phyloP scores from a whole-genome alignment of 2,113 vertebrate genomes.

The Aphyosemion australe region DNA sequence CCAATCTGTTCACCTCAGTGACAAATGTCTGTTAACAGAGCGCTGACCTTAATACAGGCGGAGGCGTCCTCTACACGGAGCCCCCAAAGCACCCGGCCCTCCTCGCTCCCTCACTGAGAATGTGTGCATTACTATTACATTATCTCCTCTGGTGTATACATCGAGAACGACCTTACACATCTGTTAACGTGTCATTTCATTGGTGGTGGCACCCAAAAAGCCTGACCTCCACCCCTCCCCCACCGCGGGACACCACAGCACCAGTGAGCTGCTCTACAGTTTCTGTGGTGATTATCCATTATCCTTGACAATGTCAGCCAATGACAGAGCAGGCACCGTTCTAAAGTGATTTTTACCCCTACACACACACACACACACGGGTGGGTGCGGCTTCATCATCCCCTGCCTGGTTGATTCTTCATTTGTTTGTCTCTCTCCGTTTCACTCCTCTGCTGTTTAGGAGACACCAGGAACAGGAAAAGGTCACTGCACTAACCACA shows the following conservation, averaged over 20 bases:
- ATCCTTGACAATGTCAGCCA: slow-evolving; percentile 84
- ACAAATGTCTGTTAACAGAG: slow-evolving; percentile 55
- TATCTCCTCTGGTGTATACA: slow-evolving; percentile 68
- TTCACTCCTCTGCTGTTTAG: slow-evolving; percentile 23
- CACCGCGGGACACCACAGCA: slow-evolving; percentile 49
- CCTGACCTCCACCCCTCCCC: slow-evolving; percentile 58
- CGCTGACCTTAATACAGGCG: slow-evolving; percentile 67
- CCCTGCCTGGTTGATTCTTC: slow-evolving; percentile 41
- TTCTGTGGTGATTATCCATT: slow-evolving; percentile 82
- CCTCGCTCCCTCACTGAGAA: slow-evolving; percentile 33
- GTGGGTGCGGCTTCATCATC: slow-evolving; percentile 64
- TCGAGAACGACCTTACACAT: slow-evolving; percentile 75
- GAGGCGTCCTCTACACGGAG: slow-evolving; percentile 57
- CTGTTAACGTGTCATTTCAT: slow-evolving; percentile 75
- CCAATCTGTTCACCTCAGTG: slow-evolving; percentile 47
- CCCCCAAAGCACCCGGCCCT: slow-evolving; percentile 52
- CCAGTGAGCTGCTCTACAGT: slow-evolving; percentile 67
- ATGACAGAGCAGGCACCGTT: slow-evolving; percentile 78
- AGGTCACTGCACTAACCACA: slow-evolving; percentile 63
- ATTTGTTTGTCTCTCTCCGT: slow-evolving; percentile 31
- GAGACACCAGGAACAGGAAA: slow-evolving; percentile 57
- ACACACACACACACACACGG: slow-evolving; percentile 48
- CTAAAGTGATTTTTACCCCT: slow-evolving; percentile 80
- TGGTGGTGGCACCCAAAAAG: slow-evolving; percentile 70
- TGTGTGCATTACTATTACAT: slow-evolving; percentile 72